Base-by-base conservation (phyloP, 2,113 vertebrate genomes). In the Podarcis cretensis region DNA sequence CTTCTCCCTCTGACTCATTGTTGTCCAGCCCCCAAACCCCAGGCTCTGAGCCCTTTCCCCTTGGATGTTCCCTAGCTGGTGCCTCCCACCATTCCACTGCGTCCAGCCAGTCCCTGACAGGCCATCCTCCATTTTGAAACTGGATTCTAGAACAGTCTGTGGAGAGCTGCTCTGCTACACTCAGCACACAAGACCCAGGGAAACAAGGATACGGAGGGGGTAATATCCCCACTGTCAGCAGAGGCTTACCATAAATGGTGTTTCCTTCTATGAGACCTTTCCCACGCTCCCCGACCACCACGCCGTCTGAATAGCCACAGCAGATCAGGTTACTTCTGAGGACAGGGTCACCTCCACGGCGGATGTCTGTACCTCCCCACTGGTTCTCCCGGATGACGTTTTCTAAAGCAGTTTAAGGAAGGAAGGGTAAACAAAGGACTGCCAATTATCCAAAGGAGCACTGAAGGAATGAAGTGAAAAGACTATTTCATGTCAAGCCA, bases 381-480 rank as follows among this genome's bases (percentile, higher is more conserved):
- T 98, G 98, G 93, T 98, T 99, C 95, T 98, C 97, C 35, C 96
- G 97, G 91, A 99, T 99, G 66, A 99, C 95, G 2, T 99, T 99
- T 91, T 98, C 98, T 99, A 75, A 2, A 76, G 82, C 73, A 87
- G 73, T 23, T 37, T 43, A 65, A 25, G 59, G 69, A 59, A 83
- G 77, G 32, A 57, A 89, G 0, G 66, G 89, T 21, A 84, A 12
- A 35, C 27, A 2, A 73, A 63, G 5, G n/a, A 84, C 54, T 3
- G 9, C 4, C 25, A 4, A 30, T n/a, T 20, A 21, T 75, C 30
- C 35, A 68, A 69, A 79, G 48, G 35, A 5, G 43, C 14, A n/a
- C 13, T 83, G 35, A 43, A 25, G 13, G 59, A 63, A 48, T 27
- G 3, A 37, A 5, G 20, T 27, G 27, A 35, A 66, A 74, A 87